phyloP scores from a whole-genome alignment of 2,888 invertebrate genomes.

The Priocnemis perturbator region DNA sequence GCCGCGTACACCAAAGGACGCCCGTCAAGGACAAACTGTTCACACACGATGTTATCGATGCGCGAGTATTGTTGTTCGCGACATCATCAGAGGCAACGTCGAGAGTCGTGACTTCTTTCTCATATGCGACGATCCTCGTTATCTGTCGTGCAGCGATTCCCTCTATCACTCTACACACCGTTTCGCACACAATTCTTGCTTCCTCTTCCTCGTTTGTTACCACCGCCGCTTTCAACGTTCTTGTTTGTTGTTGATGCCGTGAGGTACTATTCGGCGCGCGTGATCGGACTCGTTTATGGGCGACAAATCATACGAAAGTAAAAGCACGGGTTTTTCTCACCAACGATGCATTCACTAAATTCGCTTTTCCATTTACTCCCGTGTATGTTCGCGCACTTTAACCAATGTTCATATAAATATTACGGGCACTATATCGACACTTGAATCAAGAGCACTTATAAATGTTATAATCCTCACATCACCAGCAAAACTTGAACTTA shows the following conservation, averaged over 20 bases:
- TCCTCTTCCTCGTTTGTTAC: no score
- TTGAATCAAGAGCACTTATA: background rate
- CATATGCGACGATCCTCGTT: background rate
- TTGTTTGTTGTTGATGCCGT: no score
- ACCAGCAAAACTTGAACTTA: background rate
- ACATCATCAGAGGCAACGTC: conserved; percentile 12
- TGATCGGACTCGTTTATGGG: no score
- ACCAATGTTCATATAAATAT: background rate
- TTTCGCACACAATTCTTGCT: background rate
- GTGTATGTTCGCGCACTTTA: background rate
- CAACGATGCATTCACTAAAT: background rate
- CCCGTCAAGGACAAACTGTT: conserved; percentile 31
- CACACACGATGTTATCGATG: conserved; percentile 2
- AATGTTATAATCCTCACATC: no score
- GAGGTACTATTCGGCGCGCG: no score
- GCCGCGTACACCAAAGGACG: conserved; percentile 14
- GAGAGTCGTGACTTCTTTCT: background rate
- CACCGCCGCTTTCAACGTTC: no score
- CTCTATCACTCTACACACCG: no score
- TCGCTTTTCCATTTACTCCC: background rate
- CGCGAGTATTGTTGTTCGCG: conserved; percentile 11
- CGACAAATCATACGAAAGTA: no score
- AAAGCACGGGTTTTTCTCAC: no score
- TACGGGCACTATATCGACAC: background rate
- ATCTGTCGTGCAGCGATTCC: background rate